Evolutionary conservation across 2,797 vertebrate species (phyloP), one percentile per base, ranked within the genome.

Genomic region (Urophycis tenuis): DNA sequence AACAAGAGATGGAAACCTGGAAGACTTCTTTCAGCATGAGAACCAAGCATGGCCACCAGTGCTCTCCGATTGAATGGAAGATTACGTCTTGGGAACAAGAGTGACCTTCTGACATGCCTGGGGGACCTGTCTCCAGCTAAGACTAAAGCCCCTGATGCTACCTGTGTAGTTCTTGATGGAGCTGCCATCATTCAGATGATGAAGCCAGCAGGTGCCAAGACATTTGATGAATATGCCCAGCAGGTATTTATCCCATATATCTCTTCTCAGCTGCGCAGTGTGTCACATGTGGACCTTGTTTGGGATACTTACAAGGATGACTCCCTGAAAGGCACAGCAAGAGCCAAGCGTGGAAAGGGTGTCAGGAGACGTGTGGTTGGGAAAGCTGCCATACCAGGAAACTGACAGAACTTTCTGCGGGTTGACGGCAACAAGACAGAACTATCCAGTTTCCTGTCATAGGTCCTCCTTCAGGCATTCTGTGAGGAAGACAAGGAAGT

Each of bases 211-310:
- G 71, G 45, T 64, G 74, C 34, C 17, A 76, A 73, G 33, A 41
- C 45, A 73, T 76, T 79, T 60, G 67, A 75, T 71, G 78, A 79
- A 19, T 72, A 71, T 79, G 49, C 74, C 71, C 71, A 73, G 25
- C 69, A 79, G 34, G 33, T 79, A 32, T 76, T 79, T 70, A 64
- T 79, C 45, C 70, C 74, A 72, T 76, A 75, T 36, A 79, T 75
- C 22, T 75, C 70, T 31, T 73, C 29, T 32, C 53, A 73, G 31
- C 74, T 33, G 36, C 8, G 29, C 39, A 41, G 39, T 41, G 3
- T 14, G 39, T 41, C 9, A 71, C n/a, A 1, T 32, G 12, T 30
- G 69, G 12, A 71, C 25, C 12, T 71, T n/a, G 25, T 41, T 36
- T 64, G 34, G 30, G 60, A 74, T 32, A 64, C 39, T 41, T 39